Conservation (phyloP, 1,140 invertebrate species). For the Aphelenchoides fujianensis region DNA sequence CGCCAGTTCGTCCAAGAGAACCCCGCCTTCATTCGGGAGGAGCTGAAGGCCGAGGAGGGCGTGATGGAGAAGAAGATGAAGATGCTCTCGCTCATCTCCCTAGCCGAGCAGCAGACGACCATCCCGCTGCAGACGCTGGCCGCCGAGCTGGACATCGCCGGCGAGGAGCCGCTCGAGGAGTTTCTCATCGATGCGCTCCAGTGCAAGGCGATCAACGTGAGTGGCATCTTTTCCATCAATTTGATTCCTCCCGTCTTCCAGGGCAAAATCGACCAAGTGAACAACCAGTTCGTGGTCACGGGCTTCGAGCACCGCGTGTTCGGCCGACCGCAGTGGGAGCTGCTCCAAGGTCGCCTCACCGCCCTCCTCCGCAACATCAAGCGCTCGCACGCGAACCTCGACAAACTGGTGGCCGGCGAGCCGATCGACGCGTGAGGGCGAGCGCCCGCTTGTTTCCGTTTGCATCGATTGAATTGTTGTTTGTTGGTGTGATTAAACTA, state of each 20-base stretch:
- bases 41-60: conserved; percentile 49
- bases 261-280: conserved; percentile 58
- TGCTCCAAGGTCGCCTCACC: conserved; percentile 45
- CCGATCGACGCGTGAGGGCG: neutral
- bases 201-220: conserved; percentile 56
- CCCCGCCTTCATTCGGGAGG: conserved; percentile 52
- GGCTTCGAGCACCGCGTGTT: conserved; percentile 54
- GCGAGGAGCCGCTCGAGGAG: conserved; percentile 52
- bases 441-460: neutral
- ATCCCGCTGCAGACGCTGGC: conserved; percentile 31
- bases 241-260: conserved; percentile 33
- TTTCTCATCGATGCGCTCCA: conserved; percentile 61
- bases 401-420: conserved; percentile 30
- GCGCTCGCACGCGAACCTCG: conserved; percentile 40
- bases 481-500: too few species aligned
- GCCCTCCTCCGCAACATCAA: conserved; percentile 45
- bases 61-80: conserved; percentile 57
- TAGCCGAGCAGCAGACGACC: conserved; percentile 55
- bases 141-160: conserved; percentile 49
- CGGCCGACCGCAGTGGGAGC: conserved; percentile 53
- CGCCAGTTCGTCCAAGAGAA: conserved; percentile 45
- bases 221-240: conserved; percentile 17
- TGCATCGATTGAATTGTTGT: too few species aligned
- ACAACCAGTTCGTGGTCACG: conserved; percentile 44
- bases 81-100: conserved; percentile 57